These are phyloP conservation scores for Narcine bancroftii DNA, from an alignment of 2,113 vertebrate species.

Conservation along the genomic window DNA sequence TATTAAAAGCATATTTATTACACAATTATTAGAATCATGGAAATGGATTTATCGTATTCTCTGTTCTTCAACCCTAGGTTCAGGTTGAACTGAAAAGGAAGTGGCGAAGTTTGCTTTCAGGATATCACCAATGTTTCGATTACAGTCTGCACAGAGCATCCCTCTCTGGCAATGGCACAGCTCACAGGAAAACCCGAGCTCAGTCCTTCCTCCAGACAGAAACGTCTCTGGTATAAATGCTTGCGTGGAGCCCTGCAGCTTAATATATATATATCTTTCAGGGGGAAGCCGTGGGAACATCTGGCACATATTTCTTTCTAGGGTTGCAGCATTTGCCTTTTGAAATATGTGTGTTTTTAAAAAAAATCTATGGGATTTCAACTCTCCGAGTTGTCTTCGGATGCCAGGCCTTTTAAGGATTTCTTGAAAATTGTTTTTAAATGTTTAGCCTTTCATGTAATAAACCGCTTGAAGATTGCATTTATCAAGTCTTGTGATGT, in stretches of 20 bases:
- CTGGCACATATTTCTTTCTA: background rate
- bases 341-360: background rate
- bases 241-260: background rate
- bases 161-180: conserved; percentile 60
- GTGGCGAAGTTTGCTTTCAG: conserved; percentile 65
- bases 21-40: too few relatives aligned
- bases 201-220: conserved; percentile 84
- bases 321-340: too few relatives aligned
- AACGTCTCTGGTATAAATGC: conserved; percentile 65
- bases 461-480: background rate
- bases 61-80: conserved; percentile 58
- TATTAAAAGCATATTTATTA: background rate
- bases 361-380: background rate
- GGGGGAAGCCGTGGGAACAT: background rate
- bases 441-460: too few relatives aligned
- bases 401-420: background rate
- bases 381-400: background rate
- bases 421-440: background rate
- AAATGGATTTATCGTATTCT: background rate
- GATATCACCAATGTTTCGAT: conserved; percentile 55
- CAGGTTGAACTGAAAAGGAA: conserved; percentile 77
- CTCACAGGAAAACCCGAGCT: conserved; percentile 62
- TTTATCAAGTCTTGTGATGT: background rate
- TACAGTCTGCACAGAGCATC: conserved; percentile 58
- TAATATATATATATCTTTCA: background rate